These are phyloP conservation scores for Tyria jacobaeae DNA, from an alignment of 2,888 invertebrate species.

Conservation along the genomic window DNA sequence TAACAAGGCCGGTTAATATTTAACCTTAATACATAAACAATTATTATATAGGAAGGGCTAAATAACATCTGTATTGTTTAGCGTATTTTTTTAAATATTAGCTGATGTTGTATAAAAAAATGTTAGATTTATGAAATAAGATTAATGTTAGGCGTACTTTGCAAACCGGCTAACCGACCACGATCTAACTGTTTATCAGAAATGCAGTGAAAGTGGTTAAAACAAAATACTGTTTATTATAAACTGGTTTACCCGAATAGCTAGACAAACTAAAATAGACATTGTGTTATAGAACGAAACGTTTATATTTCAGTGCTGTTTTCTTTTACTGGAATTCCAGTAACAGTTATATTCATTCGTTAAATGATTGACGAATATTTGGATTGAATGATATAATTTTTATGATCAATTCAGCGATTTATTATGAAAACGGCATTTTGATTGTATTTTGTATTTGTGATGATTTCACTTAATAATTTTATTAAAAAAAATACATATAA, in stretches of 20 bases:
- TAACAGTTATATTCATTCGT: constrained; percentile 7
- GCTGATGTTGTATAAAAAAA: background rate
- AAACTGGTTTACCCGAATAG: constrained; percentile 35
- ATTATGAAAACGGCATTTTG: background rate
- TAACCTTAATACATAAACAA: constrained; percentile 32
- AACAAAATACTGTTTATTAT: constrained; percentile 7
- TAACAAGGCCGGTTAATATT: constrained; percentile 15
- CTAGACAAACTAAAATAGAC: constrained; percentile 17
- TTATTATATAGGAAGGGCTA: background rate
- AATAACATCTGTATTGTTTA: no score
- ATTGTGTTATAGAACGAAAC: background rate
- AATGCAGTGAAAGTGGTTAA: constrained; percentile 34
- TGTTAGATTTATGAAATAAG: background rate
- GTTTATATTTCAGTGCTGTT: background rate
- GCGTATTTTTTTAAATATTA: background rate
- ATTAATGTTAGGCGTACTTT: no score
- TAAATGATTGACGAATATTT: background rate
- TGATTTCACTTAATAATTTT: no score
- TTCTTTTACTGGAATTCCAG: background rate
- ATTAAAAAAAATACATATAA: no score
- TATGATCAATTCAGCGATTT: background rate
- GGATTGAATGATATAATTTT: background rate
- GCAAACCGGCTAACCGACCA: constrained; percentile 4
- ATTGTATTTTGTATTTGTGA: background rate
- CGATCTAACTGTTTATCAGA: constrained; percentile 32